Evolutionary conservation across 53 echinoderm and acorn worm species (phyloP).

Genomic region (Paracentrotus lividus): DNA sequence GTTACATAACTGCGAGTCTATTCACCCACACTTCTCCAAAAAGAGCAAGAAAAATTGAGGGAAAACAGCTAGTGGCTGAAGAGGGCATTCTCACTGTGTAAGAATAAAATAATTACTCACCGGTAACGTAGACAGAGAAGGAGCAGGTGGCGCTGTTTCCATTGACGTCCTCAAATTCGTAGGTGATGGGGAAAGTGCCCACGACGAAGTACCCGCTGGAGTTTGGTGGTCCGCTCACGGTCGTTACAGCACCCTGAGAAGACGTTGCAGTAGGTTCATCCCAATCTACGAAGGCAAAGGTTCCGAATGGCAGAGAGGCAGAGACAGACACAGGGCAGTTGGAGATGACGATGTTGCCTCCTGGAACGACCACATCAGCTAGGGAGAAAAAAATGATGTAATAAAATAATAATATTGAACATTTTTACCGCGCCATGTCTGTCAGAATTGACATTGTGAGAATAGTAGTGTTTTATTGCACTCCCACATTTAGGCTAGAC

Average conservation of each 20-base stretch:
- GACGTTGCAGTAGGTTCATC: conserved; percentile 52
- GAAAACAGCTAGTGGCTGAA: too few relatives aligned
- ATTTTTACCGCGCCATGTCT: too few relatives aligned
- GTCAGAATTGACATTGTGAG: too few relatives aligned
- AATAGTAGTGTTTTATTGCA: too few relatives aligned
- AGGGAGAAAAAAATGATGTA: not conserved
- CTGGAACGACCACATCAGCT: not conserved
- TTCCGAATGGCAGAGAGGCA: conserved; percentile 43
- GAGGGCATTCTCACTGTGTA: not conserved
- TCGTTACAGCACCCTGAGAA: conserved; percentile 24
- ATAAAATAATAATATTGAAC: not conserved
- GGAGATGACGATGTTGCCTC: not conserved
- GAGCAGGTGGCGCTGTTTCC: conserved; percentile 10
- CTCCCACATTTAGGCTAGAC: not conserved
- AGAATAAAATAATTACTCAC: conserved; percentile 12
- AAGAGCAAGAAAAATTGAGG: too few relatives aligned
- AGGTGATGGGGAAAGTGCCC: conserved; percentile 15
- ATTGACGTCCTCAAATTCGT: conserved; percentile 58
- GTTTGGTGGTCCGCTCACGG: not conserved
- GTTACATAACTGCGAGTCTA: too few relatives aligned
- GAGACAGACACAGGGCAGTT: conserved; percentile 55
- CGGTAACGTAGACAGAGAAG: conserved; percentile 24
- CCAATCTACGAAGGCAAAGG: conserved; percentile 35
- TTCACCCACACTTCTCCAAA: too few relatives aligned
- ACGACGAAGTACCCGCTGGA: conserved; percentile 27